Evolutionary conservation across 2,888 invertebrate species (phyloP).

Genomic region (Poecilus cupreus): DNA sequence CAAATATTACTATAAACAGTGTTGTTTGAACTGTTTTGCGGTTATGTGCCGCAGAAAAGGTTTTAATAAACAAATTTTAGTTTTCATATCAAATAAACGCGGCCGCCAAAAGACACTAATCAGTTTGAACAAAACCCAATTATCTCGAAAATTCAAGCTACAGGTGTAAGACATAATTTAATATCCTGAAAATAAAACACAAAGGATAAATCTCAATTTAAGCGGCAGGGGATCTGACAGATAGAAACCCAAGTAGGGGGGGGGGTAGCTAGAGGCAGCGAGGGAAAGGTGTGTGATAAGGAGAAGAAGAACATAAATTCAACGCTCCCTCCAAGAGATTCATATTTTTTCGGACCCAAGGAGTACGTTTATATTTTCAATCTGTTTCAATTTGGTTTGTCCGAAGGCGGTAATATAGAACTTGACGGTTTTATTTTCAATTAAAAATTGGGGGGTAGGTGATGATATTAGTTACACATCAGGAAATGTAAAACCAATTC

Average conservation of each 20-base stretch:
- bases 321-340: not conserved
- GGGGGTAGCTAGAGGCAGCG: not conserved
- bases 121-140: slow-evolving; percentile 11
- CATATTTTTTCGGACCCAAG: not conserved
- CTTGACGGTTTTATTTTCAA: no score
- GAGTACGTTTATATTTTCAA: not conserved
- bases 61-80: no score
- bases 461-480: no score
- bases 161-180: slow-evolving; percentile 20
- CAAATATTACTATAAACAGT: no score
- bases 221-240: not conserved
- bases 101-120: not conserved
- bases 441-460: no score
- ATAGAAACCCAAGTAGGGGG: not conserved
- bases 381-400: not conserved
- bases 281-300: not conserved
- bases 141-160: slow-evolving; percentile 12
- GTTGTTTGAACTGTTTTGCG: no score
- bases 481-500: no score
- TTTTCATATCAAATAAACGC: no score
- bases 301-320: not conserved
- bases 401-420: no score
- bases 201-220: slow-evolving; percentile 20
- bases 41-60: no score
- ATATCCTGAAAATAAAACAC: slow-evolving; percentile 16